Evolutionary conservation across 2,797 vertebrate genomes (phyloP).

Genomic region (Rhinichthys osculus): DNA sequence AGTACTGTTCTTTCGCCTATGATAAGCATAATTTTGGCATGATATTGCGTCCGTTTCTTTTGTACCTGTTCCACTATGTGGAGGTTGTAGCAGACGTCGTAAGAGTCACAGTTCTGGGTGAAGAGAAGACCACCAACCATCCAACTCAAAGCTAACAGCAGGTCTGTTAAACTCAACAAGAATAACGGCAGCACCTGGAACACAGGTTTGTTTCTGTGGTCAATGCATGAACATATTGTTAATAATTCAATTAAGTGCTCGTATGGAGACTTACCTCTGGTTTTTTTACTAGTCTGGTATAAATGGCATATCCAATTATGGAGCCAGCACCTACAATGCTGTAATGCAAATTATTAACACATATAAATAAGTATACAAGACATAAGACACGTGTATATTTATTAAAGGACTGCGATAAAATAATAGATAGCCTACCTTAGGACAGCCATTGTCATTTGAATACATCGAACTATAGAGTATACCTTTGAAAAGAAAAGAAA

Average conservation of each 20-base stretch:
- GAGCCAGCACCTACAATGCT: conserved; percentile 75
- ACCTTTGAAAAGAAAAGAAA: conserved; percentile 64
- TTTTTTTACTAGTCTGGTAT: conserved; percentile 63
- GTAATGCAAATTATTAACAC: conserved; percentile 44
- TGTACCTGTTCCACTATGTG: conserved; percentile 84
- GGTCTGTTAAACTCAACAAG: conserved; percentile 85
- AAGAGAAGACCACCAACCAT: conserved; percentile 80
- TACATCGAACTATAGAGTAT: conserved; percentile 69
- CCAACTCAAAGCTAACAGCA: conserved; percentile 87
- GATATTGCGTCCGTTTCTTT: conserved; percentile 35
- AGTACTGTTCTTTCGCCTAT: neutral
- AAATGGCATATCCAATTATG: conserved; percentile 68
- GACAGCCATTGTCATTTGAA: conserved; percentile 74
- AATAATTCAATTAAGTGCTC: neutral
- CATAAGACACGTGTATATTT: neutral
- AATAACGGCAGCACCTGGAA: conserved; percentile 84
- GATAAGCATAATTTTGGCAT: neutral
- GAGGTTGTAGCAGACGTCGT: conserved; percentile 83
- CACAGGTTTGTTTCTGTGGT: neutral
- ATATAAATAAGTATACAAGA: neutral
- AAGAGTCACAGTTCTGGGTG: conserved; percentile 66
- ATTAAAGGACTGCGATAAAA: neutral
- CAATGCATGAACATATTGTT: neutral
- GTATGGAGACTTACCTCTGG: conserved; percentile 69
- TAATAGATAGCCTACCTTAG: conserved; percentile 67